Conservation (phyloP, 2,888 invertebrate genomes). For the Rhagonycha fulva region DNA sequence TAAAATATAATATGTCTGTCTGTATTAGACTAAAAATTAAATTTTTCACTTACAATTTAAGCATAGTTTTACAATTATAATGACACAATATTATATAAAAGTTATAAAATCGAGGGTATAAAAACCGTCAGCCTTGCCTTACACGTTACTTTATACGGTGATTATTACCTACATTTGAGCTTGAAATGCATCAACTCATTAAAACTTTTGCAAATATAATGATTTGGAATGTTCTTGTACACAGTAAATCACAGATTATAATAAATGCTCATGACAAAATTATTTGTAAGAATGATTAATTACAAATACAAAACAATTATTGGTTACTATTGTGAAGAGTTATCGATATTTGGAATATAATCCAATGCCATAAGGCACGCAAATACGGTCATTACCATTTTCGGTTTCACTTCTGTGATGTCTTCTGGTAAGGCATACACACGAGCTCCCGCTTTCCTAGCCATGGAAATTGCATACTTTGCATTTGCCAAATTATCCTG, state of each 20-base stretch:
- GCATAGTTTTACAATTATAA: neutral
- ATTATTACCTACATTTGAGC: neutral
- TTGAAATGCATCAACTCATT: neutral
- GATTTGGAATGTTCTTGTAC: conserved; percentile 29
- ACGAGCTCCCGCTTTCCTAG: conserved; percentile 94
- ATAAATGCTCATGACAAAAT: conserved; percentile 30
- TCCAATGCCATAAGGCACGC: conserved; percentile 98
- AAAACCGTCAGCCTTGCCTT: neutral
- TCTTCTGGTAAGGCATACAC: conserved; percentile 99
- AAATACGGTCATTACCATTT: conserved; percentile 99
- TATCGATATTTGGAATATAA: conserved; percentile 88
- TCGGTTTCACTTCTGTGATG: conserved; percentile 96
- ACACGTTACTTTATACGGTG: neutral
- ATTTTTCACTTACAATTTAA: neutral
- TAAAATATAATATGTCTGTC: neutral
- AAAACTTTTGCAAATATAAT: conserved; percentile 16
- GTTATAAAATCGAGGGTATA: neutral
- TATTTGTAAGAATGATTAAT: conserved; percentile 3
- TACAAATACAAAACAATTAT: conserved; percentile 9
- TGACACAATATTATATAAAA: neutral
- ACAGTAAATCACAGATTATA: conserved; percentile 38
- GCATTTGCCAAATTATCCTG: conserved; percentile 96
- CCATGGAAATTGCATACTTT: conserved; percentile 99
- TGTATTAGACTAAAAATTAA: neutral
- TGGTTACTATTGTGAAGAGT: conserved; percentile 28